These are phyloP conservation scores for Meloidogyne hapla DNA, from an alignment of 1,140 invertebrate genomes.

Conservation along the genomic window DNA sequence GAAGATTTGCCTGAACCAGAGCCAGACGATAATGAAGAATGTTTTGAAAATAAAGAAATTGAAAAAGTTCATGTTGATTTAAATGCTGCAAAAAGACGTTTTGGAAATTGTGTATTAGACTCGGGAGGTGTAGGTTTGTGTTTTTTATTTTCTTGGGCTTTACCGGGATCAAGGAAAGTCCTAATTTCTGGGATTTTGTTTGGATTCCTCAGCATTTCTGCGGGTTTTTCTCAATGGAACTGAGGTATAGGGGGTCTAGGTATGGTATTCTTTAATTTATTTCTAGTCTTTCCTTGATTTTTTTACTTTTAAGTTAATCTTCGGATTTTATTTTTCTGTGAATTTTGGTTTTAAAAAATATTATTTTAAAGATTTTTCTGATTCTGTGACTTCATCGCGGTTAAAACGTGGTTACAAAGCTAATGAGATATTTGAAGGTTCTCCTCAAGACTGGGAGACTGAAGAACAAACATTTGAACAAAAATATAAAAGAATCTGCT, in stretches of 20 bases:
- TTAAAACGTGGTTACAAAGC: slow-evolving; percentile 24
- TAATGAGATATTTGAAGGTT: slow-evolving; percentile 30
- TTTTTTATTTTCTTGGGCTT: slow-evolving; percentile 24
- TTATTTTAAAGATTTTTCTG: slow-evolving; percentile 34
- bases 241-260: no score
- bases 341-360: slow-evolving; percentile 21
- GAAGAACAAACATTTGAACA: slow-evolving; percentile 38
- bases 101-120: slow-evolving; percentile 32
- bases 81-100: slow-evolving; percentile 19
- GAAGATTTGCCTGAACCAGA: slow-evolving; percentile 35
- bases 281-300: no score
- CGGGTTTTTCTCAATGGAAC: no score
- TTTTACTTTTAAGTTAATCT: no score
- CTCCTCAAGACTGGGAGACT: background rate
- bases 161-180: no score
- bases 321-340: background rate
- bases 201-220: no score
- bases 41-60: slow-evolving; percentile 31
- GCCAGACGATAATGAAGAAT: slow-evolving; percentile 15
- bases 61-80: slow-evolving; percentile 40
- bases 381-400: slow-evolving; percentile 24
- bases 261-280: no score
- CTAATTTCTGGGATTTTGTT: no score
- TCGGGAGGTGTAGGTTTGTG: slow-evolving; percentile 30
- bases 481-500: slow-evolving; percentile 36